A percentile compares a stretch with the other conserved stretches of the same genome.
These are phyloP conservation scores for Cryptophagus acutangulus DNA, from an alignment of 2,888 invertebrate genomes.

Conservation along the genomic window DNA sequence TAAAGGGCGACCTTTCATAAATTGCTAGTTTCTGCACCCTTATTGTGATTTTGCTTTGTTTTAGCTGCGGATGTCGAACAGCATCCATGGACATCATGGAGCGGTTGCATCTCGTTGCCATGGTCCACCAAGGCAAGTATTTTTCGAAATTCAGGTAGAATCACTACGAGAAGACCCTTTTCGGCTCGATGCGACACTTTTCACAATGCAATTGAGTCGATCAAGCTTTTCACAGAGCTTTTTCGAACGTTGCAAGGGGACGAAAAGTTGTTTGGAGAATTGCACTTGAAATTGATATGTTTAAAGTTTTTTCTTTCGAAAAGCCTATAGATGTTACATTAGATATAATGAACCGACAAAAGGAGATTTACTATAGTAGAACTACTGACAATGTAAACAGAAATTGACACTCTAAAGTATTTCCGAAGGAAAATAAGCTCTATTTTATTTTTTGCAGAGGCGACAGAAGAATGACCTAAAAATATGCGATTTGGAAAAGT, in stretches of 20 bases:
- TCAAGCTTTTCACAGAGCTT: slow-evolving; percentile 15
- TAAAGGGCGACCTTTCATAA: slow-evolving; percentile 44
- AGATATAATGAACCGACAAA: slow-evolving; percentile 37
- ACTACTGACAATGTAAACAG: slow-evolving; percentile 38
- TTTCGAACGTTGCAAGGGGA: slow-evolving; percentile 36
- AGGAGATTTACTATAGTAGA: slow-evolving; percentile 19
- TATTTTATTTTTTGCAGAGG: slow-evolving; percentile 37
- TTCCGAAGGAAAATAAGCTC: slow-evolving; percentile 3
- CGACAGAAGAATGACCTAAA: slow-evolving; percentile 43
- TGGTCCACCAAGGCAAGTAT: slow-evolving; percentile 43
- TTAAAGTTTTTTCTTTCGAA: slow-evolving; percentile 38
- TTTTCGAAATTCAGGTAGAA: slow-evolving; percentile 40
- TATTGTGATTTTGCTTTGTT: slow-evolving; percentile 43
- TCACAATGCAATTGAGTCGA: slow-evolving; percentile 41
- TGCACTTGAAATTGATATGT: slow-evolving; percentile 44
- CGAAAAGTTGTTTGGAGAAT: slow-evolving; percentile 21
- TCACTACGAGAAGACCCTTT: slow-evolving; percentile 41
- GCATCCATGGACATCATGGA: slow-evolving; percentile 49
- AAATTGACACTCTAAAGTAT: slow-evolving; percentile 35
- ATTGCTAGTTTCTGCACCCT: no score
- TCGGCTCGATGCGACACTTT: no score
- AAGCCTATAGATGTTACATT: slow-evolving; percentile 35
- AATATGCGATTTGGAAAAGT: slow-evolving; percentile 5
- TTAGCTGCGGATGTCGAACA: slow-evolving; percentile 56
- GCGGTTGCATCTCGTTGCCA: slow-evolving; percentile 44